These are phyloP conservation scores for Chrysemys picta DNA, from an alignment of 2,113 vertebrate genomes.

Conservation along the genomic window DNA sequence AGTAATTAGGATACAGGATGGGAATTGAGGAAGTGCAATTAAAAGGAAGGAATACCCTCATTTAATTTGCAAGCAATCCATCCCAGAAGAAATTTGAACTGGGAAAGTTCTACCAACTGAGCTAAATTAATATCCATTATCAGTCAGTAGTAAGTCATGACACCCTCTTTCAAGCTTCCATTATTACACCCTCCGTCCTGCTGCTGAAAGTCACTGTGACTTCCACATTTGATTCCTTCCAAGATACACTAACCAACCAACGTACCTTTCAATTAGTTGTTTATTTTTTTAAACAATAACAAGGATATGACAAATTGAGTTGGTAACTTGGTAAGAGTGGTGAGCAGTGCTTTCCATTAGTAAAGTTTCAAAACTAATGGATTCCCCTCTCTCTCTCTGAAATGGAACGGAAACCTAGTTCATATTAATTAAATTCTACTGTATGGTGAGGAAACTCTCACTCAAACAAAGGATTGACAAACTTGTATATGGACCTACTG, in stretches of 20 bases:
- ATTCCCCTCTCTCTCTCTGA: background rate
- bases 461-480: too few relatives aligned
- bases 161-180: background rate
- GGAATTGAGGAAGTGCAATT: background rate
- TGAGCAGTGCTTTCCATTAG: background rate
- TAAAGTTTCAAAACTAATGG: background rate
- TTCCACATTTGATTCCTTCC: background rate
- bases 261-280: background rate
- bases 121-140: background rate
- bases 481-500: too few relatives aligned
- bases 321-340: background rate
- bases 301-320: background rate
- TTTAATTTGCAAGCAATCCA: background rate
- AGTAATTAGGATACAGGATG: background rate
- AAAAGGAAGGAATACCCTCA: background rate
- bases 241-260: background rate
- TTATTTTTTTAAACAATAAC: background rate
- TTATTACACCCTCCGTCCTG: background rate
- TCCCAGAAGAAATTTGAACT: background rate
- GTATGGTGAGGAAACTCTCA: background rate
- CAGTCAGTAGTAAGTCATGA: slow-evolving; percentile 9
- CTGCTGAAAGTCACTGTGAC: background rate
- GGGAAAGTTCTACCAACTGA: slow-evolving; percentile 3
- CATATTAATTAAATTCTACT: background rate
- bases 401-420: background rate